Conservation (phyloP, 2,113 vertebrate genomes). For the Redunca redunca region DNA sequence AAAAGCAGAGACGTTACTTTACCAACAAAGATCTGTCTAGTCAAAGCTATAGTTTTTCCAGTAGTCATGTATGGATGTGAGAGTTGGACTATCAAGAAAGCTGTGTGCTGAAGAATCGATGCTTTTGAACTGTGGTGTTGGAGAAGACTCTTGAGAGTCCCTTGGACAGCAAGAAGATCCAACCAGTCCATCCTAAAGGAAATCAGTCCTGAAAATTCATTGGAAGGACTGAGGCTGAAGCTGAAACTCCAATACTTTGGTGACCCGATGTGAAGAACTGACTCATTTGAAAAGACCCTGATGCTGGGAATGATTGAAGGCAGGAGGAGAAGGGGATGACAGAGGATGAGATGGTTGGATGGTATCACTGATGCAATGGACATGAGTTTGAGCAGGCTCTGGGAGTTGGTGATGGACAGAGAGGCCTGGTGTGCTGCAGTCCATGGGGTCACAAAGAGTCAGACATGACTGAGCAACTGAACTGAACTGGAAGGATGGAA, state of each 20-base stretch:
- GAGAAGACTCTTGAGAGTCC: background rate
- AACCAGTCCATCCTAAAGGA: background rate
- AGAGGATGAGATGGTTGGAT: background rate
- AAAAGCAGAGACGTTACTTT: background rate
- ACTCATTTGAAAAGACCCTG: background rate
- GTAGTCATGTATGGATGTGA: background rate
- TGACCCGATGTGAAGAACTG: accelerated
- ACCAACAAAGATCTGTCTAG: background rate
- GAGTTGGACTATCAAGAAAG: background rate
- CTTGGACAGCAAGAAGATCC: background rate
- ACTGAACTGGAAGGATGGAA: background rate
- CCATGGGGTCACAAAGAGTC: background rate
- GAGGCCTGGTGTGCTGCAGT: background rate
- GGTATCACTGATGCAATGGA: background rate
- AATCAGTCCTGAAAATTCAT: background rate
- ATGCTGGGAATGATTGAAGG: background rate
- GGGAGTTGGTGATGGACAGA: background rate
- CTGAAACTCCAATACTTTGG: background rate
- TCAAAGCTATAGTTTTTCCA: background rate
- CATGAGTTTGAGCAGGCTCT: background rate
- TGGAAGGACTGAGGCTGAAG: background rate
- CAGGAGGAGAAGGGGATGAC: background rate
- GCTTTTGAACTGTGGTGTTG: background rate
- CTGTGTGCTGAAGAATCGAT: background rate
- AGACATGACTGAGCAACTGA: background rate